Evolutionary conservation across 2,888 invertebrate genomes (phyloP), one percentile per base, ranked within the genome.

Genomic region (Perizoma affinitatum): DNA sequence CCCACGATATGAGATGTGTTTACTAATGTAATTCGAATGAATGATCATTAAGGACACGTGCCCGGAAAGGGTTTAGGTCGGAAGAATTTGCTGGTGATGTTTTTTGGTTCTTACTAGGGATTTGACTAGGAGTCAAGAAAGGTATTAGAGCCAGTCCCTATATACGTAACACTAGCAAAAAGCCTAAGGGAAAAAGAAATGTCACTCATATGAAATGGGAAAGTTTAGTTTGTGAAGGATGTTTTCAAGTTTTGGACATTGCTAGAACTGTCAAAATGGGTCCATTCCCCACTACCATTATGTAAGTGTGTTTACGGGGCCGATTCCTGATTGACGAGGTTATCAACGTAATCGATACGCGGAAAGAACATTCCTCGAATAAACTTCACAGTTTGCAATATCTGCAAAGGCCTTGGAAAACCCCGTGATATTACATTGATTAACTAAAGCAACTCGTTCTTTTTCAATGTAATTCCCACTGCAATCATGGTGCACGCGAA

Each of bases 1-100:
- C 67, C 66, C 61, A 65, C 66, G 67, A 62, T 67, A 65, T 61
- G 58, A 60, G 53, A 54, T 54, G 52, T 42, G 42, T 44, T 50
- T 46, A 45, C 51, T 56, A 61, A 56, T 52, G 55, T 43, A 52
- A 36, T 51, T 51, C 40, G 35, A 49, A 60, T 47, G 34, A 36
- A 7, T n/a, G 4, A 6, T 5, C 22, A 22, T 51, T 58, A 61
- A 60, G 7, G 57, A 55, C 38, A 47, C 51, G 51, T 58, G 63
- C 4, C 42, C 5, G 2, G 45, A 45, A 45, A 22, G 6, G 33
- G 45, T 7, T 45, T 22, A 6, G 22, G 6, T 45, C 10, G 43
- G 10, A 43, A 5, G 42, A 43, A 45, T 45, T 22, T n/a, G 42
- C 36, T 22, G 22, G 22, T 22, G 22, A 22, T 22, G 3, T 22